These are phyloP conservation scores for Struthio camelus DNA, from an alignment of 2,113 vertebrate genomes.

Conservation along the genomic window DNA sequence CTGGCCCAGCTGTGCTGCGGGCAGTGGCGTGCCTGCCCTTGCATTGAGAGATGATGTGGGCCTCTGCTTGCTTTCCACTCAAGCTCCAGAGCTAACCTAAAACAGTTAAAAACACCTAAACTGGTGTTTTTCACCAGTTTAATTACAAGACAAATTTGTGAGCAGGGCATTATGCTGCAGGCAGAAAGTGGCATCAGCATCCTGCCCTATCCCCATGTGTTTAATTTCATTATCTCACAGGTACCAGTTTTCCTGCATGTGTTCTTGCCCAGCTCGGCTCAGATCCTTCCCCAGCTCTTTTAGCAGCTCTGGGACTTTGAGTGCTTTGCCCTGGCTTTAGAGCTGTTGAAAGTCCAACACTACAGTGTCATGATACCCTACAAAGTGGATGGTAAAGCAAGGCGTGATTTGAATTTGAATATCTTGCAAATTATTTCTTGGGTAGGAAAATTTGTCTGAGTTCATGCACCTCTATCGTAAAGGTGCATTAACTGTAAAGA, in stretches of 20 bases:
- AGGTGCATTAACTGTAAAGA: not conserved
- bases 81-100: not conserved
- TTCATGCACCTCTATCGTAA: not conserved
- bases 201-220: not conserved
- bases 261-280: not conserved
- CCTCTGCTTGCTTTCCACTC: not conserved
- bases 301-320: not conserved
- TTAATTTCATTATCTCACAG: not conserved
- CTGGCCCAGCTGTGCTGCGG: not conserved
- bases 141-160: not conserved
- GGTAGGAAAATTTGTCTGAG: not conserved
- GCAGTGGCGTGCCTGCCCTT: rapidly evolving
- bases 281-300: not conserved
- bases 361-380: not conserved
- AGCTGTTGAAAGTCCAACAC: not conserved
- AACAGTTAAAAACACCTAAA: too few relatives aligned
- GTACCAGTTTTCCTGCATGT: rapidly evolving
- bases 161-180: not conserved
- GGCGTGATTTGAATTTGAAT: not conserved
- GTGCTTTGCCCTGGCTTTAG: not conserved
- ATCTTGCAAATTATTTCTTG: not conserved
- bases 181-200: not conserved
- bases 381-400: not conserved
- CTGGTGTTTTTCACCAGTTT: not conserved
- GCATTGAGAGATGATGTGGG: not conserved